phyloP scores from a whole-genome alignment of 2,113 vertebrate species.

The Centropus unirufus region DNA sequence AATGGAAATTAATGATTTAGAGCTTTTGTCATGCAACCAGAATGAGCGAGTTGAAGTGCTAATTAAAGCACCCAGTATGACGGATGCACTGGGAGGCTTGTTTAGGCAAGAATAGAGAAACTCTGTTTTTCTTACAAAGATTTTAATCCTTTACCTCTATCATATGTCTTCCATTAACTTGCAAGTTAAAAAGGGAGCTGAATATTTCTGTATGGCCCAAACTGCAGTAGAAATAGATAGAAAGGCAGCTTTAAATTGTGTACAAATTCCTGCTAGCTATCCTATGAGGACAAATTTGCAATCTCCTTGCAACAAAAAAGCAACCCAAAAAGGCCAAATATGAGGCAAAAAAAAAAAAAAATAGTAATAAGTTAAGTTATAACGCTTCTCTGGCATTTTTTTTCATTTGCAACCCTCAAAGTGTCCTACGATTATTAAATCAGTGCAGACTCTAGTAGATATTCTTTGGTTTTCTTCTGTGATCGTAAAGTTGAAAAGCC shows the following conservation, averaged over 20 bases:
- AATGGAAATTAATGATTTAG: not conserved
- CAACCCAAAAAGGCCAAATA: not conserved
- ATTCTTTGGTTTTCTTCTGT: not conserved
- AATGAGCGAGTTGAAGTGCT: not conserved
- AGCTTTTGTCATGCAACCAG: not conserved
- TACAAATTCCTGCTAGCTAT: not conserved
- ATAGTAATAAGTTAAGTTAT: not conserved
- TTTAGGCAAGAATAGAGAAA: not conserved
- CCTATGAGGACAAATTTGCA: not conserved
- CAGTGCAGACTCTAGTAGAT: not conserved
- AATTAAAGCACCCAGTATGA: not conserved
- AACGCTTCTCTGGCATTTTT: not conserved
- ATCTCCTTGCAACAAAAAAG: not conserved
- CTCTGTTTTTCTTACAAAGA: not conserved
- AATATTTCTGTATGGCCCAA: not conserved
- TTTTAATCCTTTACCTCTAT: not conserved
- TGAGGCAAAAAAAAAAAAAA: not conserved
- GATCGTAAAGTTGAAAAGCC: constrained; percentile 8
- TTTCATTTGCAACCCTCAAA: not conserved
- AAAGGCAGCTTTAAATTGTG: not conserved
- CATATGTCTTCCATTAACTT: not conserved
- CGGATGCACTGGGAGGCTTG: not conserved
- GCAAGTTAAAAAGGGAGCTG: not conserved
- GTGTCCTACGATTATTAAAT: not conserved
- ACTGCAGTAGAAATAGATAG: not conserved